Base-by-base conservation (phyloP, 2,888 invertebrate genomes). In the Eupithecia vulgata region DNA sequence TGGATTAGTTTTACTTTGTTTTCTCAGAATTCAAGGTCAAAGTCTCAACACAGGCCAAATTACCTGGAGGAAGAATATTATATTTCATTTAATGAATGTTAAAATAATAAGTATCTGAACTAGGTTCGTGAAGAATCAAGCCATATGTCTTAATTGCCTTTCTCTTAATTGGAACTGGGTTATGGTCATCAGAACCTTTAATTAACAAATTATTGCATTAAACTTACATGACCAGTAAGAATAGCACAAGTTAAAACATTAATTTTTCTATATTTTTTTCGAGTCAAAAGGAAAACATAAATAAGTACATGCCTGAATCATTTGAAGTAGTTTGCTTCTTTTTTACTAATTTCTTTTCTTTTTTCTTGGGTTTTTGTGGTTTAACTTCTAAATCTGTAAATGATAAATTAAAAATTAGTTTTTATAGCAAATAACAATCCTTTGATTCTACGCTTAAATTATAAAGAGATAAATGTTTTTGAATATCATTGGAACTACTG, bases 251-350 rank as follows among this genome's bases (percentile, higher is more conserved):
- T 10, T 37, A 12, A 10, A 37, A 37, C 12, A 0, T 37, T 12
- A 12, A 37, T 37, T 0, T 37, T 12, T 37, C 2, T 37, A 0
- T 1, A 37, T 37, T 40, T 13, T 10, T 13, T 40, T 40, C 40
- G 13, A 40, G 13, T 5, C 1, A 10, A 10, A 37, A 37, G 15
- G 4, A 42, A 42, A 42, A 42, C 1, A 21, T 52, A 21, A 52
- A 21, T 52, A 52, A 21, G n/a, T 52, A 52, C 52, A 21, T 52
- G 10, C 52, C 52, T 52, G 52, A 52, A 52, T 52, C 52, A 52
- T 10, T 52, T 52, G 52, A 21, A 52, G 21, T 52, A 52, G 52
- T 10, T 52, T 52, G 10, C 21, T 52, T 21, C 52, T 21, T 52
- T 52, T 52, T 52, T 10, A 4, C 10, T 10, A 52, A 21, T 52